Conservation (phyloP, 2,888 invertebrate genomes). For the Caradrina clavipalpis region DNA sequence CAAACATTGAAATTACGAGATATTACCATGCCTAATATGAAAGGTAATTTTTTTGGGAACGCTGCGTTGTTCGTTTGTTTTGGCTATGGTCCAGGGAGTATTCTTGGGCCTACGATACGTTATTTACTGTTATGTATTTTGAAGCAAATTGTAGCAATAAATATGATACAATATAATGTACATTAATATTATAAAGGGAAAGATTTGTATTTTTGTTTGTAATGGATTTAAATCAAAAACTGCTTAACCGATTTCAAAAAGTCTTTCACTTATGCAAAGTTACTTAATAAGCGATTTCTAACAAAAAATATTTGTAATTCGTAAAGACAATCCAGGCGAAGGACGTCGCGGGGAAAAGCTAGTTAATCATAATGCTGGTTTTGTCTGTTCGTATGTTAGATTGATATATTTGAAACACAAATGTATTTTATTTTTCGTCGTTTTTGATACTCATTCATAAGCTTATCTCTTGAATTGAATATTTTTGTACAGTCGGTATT, state of each 20-base stretch:
- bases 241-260: too few relatives aligned
- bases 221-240: too few relatives aligned
- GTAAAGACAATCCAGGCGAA: too few relatives aligned
- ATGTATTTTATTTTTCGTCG: neutral
- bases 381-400: constrained; percentile 3
- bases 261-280: too few relatives aligned
- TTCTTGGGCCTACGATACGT: constrained; percentile 32
- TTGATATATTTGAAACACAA: neutral
- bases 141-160: constrained; percentile 35
- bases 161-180: constrained; percentile 21
- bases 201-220: too few relatives aligned
- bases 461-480: neutral
- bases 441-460: neutral
- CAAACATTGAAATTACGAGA: constrained; percentile 60
- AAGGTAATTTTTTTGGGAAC: constrained; percentile 49
- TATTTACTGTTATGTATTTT: constrained; percentile 15
- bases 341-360: too few relatives aligned
- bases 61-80: constrained; percentile 32
- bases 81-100: constrained; percentile 49
- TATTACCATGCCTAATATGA: constrained; percentile 53
- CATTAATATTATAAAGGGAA: too few relatives aligned
- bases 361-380: neutral
- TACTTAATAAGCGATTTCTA: too few relatives aligned
- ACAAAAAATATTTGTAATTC: too few relatives aligned
- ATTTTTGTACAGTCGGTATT: constrained; percentile 1